Base-by-base conservation (phyloP, 2,797 vertebrate genomes). In the Channallabes apus region DNA sequence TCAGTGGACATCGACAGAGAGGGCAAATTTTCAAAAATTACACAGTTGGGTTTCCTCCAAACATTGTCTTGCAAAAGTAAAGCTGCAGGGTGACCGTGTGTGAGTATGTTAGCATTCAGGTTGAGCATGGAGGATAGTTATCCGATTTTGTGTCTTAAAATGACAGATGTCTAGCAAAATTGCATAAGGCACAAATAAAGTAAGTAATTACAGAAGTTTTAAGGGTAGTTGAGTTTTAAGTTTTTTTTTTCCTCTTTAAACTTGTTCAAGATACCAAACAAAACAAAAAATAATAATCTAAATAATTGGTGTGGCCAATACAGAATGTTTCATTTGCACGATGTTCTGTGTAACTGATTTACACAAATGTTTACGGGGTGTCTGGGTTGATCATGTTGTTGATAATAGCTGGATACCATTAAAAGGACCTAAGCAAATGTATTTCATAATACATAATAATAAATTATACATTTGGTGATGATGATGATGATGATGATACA, bases 41-140 rank as follows among this genome's bases (percentile, higher is more conserved):
- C 41, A 8, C 84, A 41, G 22, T 73, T 73, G 59, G 77, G 78
- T 75, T 75, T 75, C 29, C n/a, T 51, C n/a, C 41, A 84, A 65
- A 24, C 35, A 69, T 20, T 35, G 18, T 72, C 67, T 41, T 27
- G 75, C 61, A 65, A 29, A 51, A 80, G 54, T 22, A 65, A 29
- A 51, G 54, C 54, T 22, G 61, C 67, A 75, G 17, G 69, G 18
- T 58, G 77, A 51, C 35, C 80, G 32, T 20, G 58, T 62, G 56
- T n/a, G 67, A 46, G 67, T 22, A 29, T 51, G 65, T 51, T 56
- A 35, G n/a, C 56, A 62, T 51, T 56, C 62, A 46, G 46, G 54
- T 67, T 71, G 6, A 35, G 76, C 35, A 71, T 69, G 51, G 58
- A 58, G 32, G 51, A 20, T 77, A 59, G 75, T 38, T 4, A 35